These are phyloP conservation scores for Gobiocypris rarus DNA, from an alignment of 2,113 vertebrate genomes.

Conservation along the genomic window DNA sequence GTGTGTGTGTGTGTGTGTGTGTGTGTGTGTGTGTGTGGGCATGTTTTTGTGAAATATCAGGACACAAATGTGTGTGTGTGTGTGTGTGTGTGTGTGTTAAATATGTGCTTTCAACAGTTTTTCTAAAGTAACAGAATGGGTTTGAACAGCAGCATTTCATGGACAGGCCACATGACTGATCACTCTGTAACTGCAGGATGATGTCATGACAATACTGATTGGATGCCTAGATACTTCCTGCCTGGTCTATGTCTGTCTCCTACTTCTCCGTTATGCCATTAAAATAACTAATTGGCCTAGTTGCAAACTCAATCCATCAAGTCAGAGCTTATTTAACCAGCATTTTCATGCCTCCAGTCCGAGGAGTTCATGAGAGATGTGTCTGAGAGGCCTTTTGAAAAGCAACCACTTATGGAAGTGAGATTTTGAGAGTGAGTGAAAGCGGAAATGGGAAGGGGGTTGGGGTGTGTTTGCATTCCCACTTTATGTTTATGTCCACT, in stretches of 20 bases:
- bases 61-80: not conserved
- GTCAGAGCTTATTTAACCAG: slow-evolving; percentile 60
- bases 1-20: too few relatives aligned
- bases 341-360: slow-evolving; percentile 33
- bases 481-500: slow-evolving; percentile 70
- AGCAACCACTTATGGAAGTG: slow-evolving; percentile 59
- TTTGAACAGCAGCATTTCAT: too few relatives aligned
- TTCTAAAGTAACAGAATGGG: not conserved
- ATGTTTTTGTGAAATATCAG: too few relatives aligned
- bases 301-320: slow-evolving; percentile 52
- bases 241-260: slow-evolving; percentile 27
- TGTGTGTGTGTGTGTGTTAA: not conserved
- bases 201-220: not conserved
- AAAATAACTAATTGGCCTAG: slow-evolving; percentile 49
- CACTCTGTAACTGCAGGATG: not conserved
- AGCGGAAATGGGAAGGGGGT: slow-evolving; percentile 50
- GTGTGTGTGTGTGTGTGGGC: not conserved
- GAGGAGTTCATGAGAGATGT: slow-evolving; percentile 51
- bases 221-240: slow-evolving; percentile 17
- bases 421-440: slow-evolving; percentile 45
- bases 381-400: slow-evolving; percentile 56
- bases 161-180: not conserved
- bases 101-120: slow-evolving; percentile 7
- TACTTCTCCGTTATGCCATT: slow-evolving; percentile 36
- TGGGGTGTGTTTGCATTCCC: slow-evolving; percentile 76